phyloP scores from a whole-genome alignment of 2,797 vertebrate species.

The Onychomys leucogaster region DNA sequence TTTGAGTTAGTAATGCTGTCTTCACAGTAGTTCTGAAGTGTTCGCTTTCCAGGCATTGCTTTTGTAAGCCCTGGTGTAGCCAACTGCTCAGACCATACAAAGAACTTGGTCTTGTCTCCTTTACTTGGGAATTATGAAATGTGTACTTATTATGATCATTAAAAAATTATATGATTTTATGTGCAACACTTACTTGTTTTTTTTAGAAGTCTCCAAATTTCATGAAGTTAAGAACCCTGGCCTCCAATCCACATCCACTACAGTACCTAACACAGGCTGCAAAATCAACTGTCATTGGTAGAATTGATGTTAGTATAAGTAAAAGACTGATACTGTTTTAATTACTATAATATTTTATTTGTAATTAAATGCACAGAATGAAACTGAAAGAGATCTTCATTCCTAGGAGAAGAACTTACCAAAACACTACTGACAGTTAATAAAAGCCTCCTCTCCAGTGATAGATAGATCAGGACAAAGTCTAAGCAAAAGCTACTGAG shows the following conservation, averaged over 20 bases:
- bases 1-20: fast-evolving
- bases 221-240: not conserved
- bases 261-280: not conserved
- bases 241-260: not conserved
- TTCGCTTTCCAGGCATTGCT: not conserved
- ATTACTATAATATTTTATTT: not conserved
- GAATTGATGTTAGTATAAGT: not conserved
- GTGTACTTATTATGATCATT: not conserved
- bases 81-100: fast-evolving
- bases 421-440: not conserved
- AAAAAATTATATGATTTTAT: not conserved
- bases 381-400: not conserved
- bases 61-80: not conserved
- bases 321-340: not conserved
- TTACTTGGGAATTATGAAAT: not conserved
- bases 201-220: not conserved
- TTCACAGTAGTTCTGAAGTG: not conserved
- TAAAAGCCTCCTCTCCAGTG: fast-evolving
- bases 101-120: not conserved
- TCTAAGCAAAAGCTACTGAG: not conserved
- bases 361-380: not conserved
- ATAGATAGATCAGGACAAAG: not conserved
- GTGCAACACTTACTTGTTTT: not conserved
- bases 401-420: not conserved
- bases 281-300: not conserved